These are phyloP conservation scores for Antheraea pernyi DNA, from an alignment of 1,140 invertebrate species.

Conservation along the genomic window DNA sequence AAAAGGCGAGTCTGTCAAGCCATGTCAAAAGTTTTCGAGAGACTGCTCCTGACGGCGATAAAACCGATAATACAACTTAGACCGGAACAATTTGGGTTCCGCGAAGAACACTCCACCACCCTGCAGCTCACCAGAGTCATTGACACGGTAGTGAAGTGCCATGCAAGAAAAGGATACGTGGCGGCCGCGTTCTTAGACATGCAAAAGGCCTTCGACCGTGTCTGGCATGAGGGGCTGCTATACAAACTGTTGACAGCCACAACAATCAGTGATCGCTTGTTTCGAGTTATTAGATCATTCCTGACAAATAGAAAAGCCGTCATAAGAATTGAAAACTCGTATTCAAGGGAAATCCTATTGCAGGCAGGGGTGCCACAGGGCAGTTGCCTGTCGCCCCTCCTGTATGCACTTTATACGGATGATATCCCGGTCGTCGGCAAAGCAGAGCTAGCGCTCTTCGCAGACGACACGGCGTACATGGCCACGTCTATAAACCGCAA, in stretches of 20 bases:
- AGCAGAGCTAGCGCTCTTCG: neutral
- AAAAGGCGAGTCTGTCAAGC: no score
- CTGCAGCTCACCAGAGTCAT: neutral
- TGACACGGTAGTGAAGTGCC: neutral
- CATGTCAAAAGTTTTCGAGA: no score
- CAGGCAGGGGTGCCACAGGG: neutral
- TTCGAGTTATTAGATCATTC: neutral
- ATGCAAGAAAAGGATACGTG: neutral
- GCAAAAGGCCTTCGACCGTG: neutral
- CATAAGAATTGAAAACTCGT: neutral
- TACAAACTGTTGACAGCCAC: neutral
- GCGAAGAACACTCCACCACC: neutral
- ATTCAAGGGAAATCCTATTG: neutral
- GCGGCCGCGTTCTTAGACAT: neutral
- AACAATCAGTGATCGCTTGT: neutral
- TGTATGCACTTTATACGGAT: neutral
- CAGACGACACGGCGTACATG: neutral
- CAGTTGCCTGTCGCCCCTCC: neutral
- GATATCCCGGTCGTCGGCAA: neutral
- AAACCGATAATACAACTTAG: neutral
- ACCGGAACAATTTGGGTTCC: neutral
- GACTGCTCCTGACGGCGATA: no score
- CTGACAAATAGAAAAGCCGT: neutral
- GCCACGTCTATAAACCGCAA: neutral
- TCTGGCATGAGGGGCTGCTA: neutral